Evolutionary conservation across 2,888 invertebrate genomes (phyloP).

Genomic region (Morinoia aosen): DNA sequence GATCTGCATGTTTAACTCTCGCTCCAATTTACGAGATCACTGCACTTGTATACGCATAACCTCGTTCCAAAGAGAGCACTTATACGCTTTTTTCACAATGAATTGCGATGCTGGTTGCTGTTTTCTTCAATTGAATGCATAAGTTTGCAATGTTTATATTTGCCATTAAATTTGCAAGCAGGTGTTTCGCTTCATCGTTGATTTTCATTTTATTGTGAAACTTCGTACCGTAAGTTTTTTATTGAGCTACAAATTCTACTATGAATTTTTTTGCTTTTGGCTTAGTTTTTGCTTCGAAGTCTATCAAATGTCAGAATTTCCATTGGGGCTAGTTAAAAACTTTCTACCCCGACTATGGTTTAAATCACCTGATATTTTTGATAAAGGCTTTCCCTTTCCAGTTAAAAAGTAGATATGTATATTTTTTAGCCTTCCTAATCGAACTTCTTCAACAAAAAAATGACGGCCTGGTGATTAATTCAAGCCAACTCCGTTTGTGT

Average conservation of each 20-base stretch:
- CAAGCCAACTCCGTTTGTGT: too few species aligned
- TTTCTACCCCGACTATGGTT: too few species aligned
- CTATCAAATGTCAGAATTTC: not conserved
- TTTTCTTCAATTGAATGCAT: slow-evolving; percentile 11
- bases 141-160: not conserved
- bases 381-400: too few species aligned
- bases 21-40: slow-evolving; percentile 28
- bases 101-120: not conserved
- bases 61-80: not conserved
- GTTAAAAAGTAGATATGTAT: too few species aligned
- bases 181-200: not conserved
- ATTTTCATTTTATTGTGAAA: not conserved
- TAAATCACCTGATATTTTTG: too few species aligned
- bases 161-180: not conserved
- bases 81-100: not conserved
- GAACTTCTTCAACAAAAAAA: too few species aligned
- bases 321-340: too few species aligned
- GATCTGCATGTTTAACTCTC: slow-evolving; percentile 47
- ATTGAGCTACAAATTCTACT: not conserved
- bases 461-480: too few species aligned
- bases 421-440: too few species aligned
- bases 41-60: not conserved
- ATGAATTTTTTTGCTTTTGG: not conserved
- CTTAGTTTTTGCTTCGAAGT: not conserved
- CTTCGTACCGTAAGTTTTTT: not conserved